phyloP scores from a whole-genome alignment of 1,140 invertebrate genomes.

The Globodera rostochiensis region DNA sequence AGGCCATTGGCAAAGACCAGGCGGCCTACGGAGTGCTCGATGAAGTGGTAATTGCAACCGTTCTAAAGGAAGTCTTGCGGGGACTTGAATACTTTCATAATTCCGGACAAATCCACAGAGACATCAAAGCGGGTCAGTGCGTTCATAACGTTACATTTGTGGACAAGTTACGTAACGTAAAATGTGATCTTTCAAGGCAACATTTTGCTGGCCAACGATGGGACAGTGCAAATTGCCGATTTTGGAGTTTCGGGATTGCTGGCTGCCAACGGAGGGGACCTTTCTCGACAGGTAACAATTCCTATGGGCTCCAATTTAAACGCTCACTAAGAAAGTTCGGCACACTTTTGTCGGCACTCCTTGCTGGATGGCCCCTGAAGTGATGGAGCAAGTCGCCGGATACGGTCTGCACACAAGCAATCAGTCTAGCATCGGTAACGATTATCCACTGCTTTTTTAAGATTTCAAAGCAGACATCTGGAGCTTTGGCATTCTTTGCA shows the following conservation, averaged over 20 bases:
- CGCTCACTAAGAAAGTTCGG: conserved; percentile 74
- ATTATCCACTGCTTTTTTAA: not conserved
- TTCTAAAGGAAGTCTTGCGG: conserved; percentile 94
- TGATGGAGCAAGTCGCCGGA: conserved; percentile 98
- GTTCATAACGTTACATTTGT: too few species aligned
- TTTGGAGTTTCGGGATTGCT: conserved; percentile 74
- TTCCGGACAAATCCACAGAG: conserved; percentile 95
- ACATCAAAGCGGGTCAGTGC: conserved; percentile 51
- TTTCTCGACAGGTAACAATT: conserved; percentile 73
- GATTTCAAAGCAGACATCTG: conserved; percentile 92
- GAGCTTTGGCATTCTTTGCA: conserved; percentile 97
- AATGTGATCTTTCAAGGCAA: conserved; percentile 74
- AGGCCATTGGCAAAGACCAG: conserved; percentile 79
- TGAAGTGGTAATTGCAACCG: conserved; percentile 95
- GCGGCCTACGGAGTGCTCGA: conserved; percentile 96
- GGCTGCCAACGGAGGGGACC: conserved; percentile 85
- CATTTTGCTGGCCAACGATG: conserved; percentile 94
- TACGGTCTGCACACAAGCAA: conserved; percentile 89
- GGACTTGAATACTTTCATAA: conserved; percentile 98
- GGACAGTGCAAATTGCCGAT: conserved; percentile 90
- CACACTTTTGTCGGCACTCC: conserved; percentile 97
- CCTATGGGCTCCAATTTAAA: conserved; percentile 12
- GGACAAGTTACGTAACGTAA: too few species aligned
- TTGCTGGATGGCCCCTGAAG: conserved; percentile 99
- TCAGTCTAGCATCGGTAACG: conserved; percentile 34